Evolutionary conservation across 1,140 invertebrate genomes (phyloP), one percentile per base, ranked within the genome.

Genomic region (Drosophila virilis): DNA sequence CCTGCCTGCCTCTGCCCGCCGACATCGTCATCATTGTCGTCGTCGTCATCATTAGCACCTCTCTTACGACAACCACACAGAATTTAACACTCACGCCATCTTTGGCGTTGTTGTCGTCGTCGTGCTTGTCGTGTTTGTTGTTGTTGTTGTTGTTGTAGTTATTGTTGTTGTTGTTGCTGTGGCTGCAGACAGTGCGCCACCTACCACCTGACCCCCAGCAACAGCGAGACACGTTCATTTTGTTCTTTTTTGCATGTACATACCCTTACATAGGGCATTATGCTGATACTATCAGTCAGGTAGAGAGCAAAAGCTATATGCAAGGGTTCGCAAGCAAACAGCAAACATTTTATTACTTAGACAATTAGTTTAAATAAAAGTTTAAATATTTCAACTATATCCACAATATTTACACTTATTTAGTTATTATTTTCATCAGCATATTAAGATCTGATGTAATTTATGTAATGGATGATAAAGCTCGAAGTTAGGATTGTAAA

Each of bases 181-280:
- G 48, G 60, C 65, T 68, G 66, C 80, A 85, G 82, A 86, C 82
- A 72, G 59, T 68, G 82, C 75, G 81, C 81, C 70, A 85, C 45
- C 82, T 73, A 85, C 71, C 75, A 82, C 71, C 83, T 73, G 68
- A 78, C 60, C 46, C 61, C 43, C 59, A 75, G 42, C 75, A 70
- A 57, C 59, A 73, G 55, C 35, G 17, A 38, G 38, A 68, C 69
- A 66, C 64, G 48, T 73, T 68, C 46, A 0, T 33, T 8, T 46
- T 46, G 10, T 43, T 8, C 9, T 40, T 43, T 32, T 35, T 35
- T 32, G n/a, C n/a, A 6, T 17, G 8, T 3, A 10, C 6, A 68
- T 68, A 52, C 64, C 0, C 64, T 73, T 6, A 8, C 13, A 3
- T 0, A 1, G 22, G 12, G 17, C 17, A 28, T 15, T 45, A 15